These are phyloP conservation scores for Poeciliopsis gracilis DNA, from an alignment of 2,797 vertebrate genomes.

Conservation along the genomic window DNA sequence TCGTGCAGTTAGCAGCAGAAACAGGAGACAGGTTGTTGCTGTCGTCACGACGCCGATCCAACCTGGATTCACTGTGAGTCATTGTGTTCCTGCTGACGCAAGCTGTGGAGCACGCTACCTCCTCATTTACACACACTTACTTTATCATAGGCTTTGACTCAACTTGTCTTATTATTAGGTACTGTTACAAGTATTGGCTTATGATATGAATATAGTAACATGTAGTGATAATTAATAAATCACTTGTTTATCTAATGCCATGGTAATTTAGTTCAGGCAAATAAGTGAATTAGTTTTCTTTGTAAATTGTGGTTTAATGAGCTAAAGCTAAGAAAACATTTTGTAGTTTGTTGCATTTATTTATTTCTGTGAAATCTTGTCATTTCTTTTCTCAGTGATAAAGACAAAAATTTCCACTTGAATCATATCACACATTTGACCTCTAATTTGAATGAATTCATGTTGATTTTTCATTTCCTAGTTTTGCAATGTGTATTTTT, in stretches of 20 bases:
- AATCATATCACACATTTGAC: background rate
- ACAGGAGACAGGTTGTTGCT: constrained; percentile 18
- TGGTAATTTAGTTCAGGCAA: background rate
- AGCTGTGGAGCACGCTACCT: background rate
- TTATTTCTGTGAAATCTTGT: background rate
- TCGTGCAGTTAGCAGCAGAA: background rate
- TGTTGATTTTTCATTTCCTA: background rate
- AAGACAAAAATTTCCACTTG: background rate
- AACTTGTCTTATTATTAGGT: background rate
- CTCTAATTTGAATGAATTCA: background rate
- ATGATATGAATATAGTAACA: background rate
- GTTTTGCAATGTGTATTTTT: background rate
- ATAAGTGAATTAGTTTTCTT: background rate
- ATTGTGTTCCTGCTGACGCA: constrained; percentile 14
- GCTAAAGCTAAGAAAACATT: background rate
- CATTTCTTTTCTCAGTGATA: background rate
- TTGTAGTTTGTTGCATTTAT: background rate
- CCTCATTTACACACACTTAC: background rate
- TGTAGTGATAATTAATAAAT: background rate
- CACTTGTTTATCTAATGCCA: background rate
- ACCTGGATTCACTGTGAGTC: constrained; percentile 32
- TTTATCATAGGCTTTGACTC: background rate
- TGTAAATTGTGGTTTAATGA: background rate
- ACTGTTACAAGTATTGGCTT: background rate
- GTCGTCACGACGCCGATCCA: constrained; percentile 27